Evolutionary conservation across 2,797 vertebrate species (phyloP).

Genomic region (Pampus argenteus): DNA sequence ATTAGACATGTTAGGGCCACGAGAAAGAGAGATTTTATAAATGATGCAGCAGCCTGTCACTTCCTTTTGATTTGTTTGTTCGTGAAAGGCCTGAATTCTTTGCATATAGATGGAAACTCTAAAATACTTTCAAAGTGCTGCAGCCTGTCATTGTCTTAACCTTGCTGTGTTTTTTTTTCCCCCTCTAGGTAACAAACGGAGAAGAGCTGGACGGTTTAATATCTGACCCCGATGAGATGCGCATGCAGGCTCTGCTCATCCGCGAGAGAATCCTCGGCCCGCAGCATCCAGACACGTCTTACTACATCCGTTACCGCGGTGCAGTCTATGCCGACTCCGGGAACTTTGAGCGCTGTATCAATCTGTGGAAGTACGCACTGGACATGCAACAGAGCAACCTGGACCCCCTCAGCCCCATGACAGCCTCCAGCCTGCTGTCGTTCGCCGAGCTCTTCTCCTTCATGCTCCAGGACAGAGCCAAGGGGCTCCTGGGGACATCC

Average conservation of each 20-base stretch:
- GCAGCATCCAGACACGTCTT: conserved; percentile 98
- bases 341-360: conserved; percentile 98
- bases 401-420: conserved; percentile 98
- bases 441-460: conserved; percentile 99
- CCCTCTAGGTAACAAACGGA: conserved; percentile 89
- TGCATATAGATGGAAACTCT: background rate
- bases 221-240: conserved; percentile 98
- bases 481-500: conserved; percentile 94
- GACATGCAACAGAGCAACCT: conserved; percentile 99
- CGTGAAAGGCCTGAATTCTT: background rate
- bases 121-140: background rate
- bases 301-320: conserved; percentile 97
- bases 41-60: background rate
- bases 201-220: conserved; percentile 97
- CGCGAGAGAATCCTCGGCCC: conserved; percentile 97
- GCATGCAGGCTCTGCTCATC: conserved; percentile 98
- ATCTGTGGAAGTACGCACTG: conserved; percentile 97
- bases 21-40: background rate
- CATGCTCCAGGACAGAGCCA: conserved; percentile 98
- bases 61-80: background rate
- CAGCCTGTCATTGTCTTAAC: conserved; percentile 5
- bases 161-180: conserved; percentile 9
- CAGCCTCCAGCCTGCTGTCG: conserved; percentile 95
- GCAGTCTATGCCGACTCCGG: conserved; percentile 98
- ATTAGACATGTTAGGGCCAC: background rate